Evolutionary conservation across 2,797 vertebrate genomes (phyloP).

Genomic region (Pangasius djambal): DNA sequence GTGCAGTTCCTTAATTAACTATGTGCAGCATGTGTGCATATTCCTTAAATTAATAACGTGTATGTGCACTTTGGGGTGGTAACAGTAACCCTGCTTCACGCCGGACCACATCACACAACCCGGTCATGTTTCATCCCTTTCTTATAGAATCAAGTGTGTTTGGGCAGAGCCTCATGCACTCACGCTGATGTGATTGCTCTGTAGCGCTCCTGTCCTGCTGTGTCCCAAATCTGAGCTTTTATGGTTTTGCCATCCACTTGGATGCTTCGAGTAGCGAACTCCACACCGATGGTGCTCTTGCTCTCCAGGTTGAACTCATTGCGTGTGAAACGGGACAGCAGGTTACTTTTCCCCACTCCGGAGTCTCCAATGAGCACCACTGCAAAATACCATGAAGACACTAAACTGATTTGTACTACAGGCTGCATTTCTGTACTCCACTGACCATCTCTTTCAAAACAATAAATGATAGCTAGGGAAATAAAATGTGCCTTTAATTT

Average conservation of each 20-base stretch:
- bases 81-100: neutral
- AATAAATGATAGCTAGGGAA: neutral
- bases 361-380: slow-evolving; percentile 96
- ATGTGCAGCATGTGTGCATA: neutral
- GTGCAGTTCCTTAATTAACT: neutral
- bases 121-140: neutral
- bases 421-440: neutral
- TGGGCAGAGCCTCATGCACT: slow-evolving; percentile 63
- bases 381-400: slow-evolving; percentile 50
- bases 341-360: slow-evolving; percentile 95
- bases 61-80: neutral
- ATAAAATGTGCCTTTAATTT: neutral
- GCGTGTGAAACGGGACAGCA: slow-evolving; percentile 94
- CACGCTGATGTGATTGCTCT: slow-evolving; percentile 96
- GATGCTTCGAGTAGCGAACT: slow-evolving; percentile 96
- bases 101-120: neutral
- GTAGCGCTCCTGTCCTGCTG: slow-evolving; percentile 94
- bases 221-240: slow-evolving; percentile 98
- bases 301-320: slow-evolving; percentile 98
- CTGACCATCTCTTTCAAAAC: too few species aligned
- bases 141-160: neutral
- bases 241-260: slow-evolving; percentile 96
- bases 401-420: neutral
- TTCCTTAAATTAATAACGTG: neutral
- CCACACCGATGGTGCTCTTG: slow-evolving; percentile 97